Evolutionary conservation across 23 tunicate species (phyloP).

Genomic region (Aplidium turbinatum): DNA sequence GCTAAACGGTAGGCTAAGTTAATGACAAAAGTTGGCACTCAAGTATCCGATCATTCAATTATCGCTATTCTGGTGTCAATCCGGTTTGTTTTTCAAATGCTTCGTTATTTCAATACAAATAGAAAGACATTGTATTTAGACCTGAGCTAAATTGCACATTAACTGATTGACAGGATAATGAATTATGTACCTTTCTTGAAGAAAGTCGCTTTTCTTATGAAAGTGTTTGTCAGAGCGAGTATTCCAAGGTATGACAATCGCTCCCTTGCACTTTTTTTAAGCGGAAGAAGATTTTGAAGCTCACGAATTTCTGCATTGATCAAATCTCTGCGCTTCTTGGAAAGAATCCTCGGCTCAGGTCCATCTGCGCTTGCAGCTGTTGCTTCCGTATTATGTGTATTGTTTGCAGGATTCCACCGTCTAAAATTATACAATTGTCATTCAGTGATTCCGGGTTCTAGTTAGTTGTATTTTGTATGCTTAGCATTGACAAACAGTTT

Average conservation of each 20-base stretch:
- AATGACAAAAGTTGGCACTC: too few species aligned
- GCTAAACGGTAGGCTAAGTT: too few species aligned
- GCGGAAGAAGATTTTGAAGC: slow-evolving; percentile 90
- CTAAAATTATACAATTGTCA: slow-evolving; percentile 23
- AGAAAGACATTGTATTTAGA: too few species aligned
- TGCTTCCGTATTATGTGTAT: slow-evolving; percentile 33
- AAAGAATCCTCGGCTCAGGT: slow-evolving; percentile 90
- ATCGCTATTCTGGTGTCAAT: too few species aligned
- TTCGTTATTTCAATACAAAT: too few species aligned
- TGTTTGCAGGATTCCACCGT: slow-evolving; percentile 61
- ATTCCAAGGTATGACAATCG: slow-evolving; percentile 91
- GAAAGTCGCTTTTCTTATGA: slow-evolving; percentile 95
- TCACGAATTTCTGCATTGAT: slow-evolving; percentile 96
- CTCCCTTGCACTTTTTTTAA: slow-evolving; percentile 90
- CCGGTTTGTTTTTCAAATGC: too few species aligned
- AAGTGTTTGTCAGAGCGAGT: slow-evolving; percentile 92
- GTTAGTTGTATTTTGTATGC: too few species aligned
- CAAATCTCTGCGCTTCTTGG: slow-evolving; percentile 87
- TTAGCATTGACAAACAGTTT: too few species aligned
- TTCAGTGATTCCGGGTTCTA: too few species aligned
- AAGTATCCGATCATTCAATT: too few species aligned
- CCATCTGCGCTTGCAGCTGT: slow-evolving; percentile 59
- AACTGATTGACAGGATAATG: background rate
- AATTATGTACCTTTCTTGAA: slow-evolving; percentile 95
- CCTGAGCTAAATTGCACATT: background rate